Percentiles rank a stretch among this genome's conserved stretches.
Evolutionary conservation across 2,797 vertebrate genomes (phyloP).

Genomic region (Gallinago solitaria): DNA sequence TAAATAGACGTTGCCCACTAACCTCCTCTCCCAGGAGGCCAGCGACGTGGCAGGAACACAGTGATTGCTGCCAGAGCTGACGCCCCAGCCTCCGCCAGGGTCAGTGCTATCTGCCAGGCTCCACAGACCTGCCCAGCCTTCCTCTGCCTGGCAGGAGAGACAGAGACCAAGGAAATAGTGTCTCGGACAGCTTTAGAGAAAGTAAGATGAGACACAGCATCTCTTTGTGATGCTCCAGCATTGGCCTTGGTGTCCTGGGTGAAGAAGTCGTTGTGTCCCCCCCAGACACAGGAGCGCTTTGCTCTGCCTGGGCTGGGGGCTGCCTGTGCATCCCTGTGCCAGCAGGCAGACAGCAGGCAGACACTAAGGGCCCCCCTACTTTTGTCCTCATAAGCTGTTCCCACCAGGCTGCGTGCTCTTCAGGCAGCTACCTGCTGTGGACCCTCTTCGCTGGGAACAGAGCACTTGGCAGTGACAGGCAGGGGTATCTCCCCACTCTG

Average conservation of each 20-base stretch:
- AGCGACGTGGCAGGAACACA: neutral
- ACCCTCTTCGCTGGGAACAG: accelerated
- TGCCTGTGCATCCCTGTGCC: neutral
- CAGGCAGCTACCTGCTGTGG: neutral
- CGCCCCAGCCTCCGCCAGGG: neutral
- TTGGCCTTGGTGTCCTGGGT: neutral
- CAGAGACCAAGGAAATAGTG: neutral
- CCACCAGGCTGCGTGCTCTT: neutral
- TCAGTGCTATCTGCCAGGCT: neutral
- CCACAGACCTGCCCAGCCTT: neutral
- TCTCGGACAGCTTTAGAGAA: neutral
- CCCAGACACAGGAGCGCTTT: neutral
- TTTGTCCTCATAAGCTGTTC: neutral
- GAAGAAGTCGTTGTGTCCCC: neutral
- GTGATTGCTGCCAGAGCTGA: neutral
- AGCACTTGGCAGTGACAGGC: neutral
- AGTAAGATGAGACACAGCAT: neutral
- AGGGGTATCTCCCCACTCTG: neutral
- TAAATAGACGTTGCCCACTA: slow-evolving; percentile 16
- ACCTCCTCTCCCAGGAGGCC: neutral
- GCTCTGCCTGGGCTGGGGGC: neutral
- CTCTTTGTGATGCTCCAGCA: neutral
- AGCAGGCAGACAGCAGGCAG: neutral
- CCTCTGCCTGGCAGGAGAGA: neutral
- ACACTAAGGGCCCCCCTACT: neutral